A percentile compares a stretch with the other conserved stretches of the same genome.
phyloP scores from a whole-genome alignment of 2,888 invertebrate genomes.

The Portevinia maculata region DNA sequence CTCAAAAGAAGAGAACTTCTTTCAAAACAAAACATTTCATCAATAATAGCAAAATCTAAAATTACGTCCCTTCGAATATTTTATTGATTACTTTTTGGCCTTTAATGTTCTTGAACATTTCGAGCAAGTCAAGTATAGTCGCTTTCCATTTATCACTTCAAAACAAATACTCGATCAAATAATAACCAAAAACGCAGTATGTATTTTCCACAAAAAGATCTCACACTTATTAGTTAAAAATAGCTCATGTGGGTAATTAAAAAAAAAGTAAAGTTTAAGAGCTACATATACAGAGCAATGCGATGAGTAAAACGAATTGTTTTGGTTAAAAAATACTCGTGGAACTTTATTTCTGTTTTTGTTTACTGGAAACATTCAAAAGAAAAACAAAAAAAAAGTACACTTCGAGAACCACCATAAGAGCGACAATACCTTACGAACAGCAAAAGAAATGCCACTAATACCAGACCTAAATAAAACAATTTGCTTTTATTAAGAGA shows the following conservation, averaged over 20 bases:
- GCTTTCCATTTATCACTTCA: background rate
- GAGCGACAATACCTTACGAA: conserved; percentile 3
- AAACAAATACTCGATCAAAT: conserved; percentile 14
- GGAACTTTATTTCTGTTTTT: conserved; percentile 11
- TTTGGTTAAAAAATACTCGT: conserved; percentile 8
- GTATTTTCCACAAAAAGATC: conserved; percentile 12
- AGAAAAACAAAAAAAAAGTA: conserved; percentile 10
- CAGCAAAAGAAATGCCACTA: conserved; percentile 16
- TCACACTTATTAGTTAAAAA: conserved; percentile 40
- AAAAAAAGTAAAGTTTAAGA: background rate
- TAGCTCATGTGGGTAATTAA: conserved; percentile 24
- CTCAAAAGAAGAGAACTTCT: conserved; percentile 2
- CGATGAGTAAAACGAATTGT: conserved; percentile 6
- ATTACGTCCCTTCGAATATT: background rate
- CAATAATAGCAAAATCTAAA: background rate
- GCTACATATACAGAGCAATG: background rate
- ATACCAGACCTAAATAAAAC: conserved; percentile 41
- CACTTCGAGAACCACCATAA: conserved; percentile 16
- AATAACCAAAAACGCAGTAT: conserved; percentile 3
- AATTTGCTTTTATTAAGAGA: conserved; percentile 1
- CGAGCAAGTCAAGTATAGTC: background rate
- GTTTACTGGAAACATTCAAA: conserved; percentile 13
- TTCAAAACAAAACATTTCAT: conserved; percentile 13
- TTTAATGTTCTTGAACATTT: conserved; percentile 2
- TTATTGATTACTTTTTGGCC: background rate